Evolutionary conservation across 64 coral and sea anemone genomes (phyloP), one percentile per base, ranked within the genome.

Genomic region (Astreopora myriophthalma): DNA sequence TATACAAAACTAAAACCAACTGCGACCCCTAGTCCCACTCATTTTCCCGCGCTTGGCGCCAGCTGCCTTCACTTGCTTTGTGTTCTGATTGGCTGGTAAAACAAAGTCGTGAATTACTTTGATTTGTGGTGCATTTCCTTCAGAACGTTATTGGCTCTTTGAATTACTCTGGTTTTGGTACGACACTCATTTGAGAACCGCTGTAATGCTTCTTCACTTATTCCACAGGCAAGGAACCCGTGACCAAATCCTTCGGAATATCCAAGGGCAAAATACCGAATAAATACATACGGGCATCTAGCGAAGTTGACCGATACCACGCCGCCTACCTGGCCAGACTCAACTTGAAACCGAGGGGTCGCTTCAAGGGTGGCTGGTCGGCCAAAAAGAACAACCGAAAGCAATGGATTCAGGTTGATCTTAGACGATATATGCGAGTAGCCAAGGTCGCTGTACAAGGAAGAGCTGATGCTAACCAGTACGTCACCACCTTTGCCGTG

Each of bases 391-490:
- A 96, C 49, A 93, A 87, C 76, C 60, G 71, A 0, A 82, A 79
- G 69, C 89, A 96, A 46, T 96, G 95, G 95, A 85, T 96, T 8
- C 86, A 96, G 52, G 74, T 93, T 73, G 73, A 96, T 44, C 85
- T 96, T 3, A 85, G 65, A 39, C 76, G 55, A 66, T 76, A 58
- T 74, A 71, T 85, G 39, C 49, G 57, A 35, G 60, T 96, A 35
- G 75, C 82, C 23, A 96, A 89, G 79, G 49, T 96, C n/a, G 95
- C 71, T 13, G 89, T 71, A 7, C 95, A 96, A 57, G 95, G 95
- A 16, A 87, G 95, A 34, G 69, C 74, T 17, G 89, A 96, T 39
- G 60, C 39, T 4, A 89, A 86, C 8, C 95, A 96, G 32, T 96
- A 77, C 36, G 95, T 96, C 34, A 96, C 86, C 6, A 93, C 74